A percentile compares a stretch with the other conserved stretches of the same genome.
These are phyloP conservation scores for Callopanchax toddi DNA, from an alignment of 2,113 vertebrate species.

Conservation along the genomic window DNA sequence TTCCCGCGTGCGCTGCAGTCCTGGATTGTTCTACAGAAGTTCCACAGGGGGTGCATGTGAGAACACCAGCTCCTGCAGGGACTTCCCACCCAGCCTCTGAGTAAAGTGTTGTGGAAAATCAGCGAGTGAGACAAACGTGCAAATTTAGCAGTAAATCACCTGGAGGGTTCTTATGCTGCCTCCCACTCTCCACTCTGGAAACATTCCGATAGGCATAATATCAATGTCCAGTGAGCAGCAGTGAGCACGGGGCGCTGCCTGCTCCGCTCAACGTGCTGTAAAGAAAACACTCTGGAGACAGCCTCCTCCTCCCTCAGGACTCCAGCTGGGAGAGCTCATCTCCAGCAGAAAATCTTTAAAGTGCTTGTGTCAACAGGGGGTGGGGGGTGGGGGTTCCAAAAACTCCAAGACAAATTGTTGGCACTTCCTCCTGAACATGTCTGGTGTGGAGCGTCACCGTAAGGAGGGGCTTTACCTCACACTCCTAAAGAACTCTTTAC, in stretches of 20 bases:
- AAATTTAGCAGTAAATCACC: too few relatives aligned
- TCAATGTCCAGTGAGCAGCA: background rate
- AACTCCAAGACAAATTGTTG: background rate
- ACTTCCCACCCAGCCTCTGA: too few relatives aligned
- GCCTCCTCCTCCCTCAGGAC: background rate
- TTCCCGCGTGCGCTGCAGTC: background rate
- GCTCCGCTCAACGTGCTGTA: background rate
- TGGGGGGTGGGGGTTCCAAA: background rate
- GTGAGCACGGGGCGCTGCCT: background rate
- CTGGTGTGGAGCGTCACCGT: background rate
- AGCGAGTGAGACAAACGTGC: background rate
- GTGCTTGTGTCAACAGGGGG: background rate
- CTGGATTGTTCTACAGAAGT: background rate
- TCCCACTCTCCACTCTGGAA: background rate
- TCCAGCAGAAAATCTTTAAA: slow-evolving; percentile 1
- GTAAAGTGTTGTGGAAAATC: background rate
- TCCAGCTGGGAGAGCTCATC: background rate
- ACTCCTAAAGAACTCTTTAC: background rate
- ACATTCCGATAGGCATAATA: background rate
- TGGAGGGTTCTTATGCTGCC: too few relatives aligned
- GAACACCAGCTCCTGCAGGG: too few relatives aligned
- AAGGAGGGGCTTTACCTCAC: background rate
- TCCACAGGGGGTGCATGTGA: background rate
- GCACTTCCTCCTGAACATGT: background rate
- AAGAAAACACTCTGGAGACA: background rate